Evolutionary conservation across 1,140 invertebrate genomes (phyloP).

Genomic region (Drosophila tsacasi): DNA sequence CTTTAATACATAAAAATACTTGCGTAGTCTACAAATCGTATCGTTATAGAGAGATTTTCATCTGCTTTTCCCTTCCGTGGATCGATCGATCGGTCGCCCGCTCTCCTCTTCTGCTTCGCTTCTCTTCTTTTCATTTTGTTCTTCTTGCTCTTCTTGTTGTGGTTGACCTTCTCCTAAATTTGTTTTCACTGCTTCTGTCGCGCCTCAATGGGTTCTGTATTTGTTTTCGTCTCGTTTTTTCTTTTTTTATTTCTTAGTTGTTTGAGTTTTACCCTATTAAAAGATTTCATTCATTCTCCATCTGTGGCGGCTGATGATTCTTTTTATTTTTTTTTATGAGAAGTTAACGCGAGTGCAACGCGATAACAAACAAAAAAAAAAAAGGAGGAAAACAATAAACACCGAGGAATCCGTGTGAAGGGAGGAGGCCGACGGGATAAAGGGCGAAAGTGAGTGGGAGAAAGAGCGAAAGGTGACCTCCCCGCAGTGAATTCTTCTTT

Average conservation of each 20-base stretch:
- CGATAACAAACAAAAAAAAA: conserved; percentile 34
- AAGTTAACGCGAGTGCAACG: conserved; percentile 25
- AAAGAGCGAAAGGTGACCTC: conserved; percentile 36
- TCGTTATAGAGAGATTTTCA: conserved; percentile 69
- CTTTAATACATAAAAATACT: conserved; percentile 85
- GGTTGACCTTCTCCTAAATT: conserved; percentile 62
- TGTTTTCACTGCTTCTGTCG: conserved; percentile 54
- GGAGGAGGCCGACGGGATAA: conserved; percentile 17
- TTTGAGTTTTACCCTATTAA: conserved; percentile 60
- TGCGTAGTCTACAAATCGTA: conserved; percentile 85
- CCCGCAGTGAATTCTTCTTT: conserved; percentile 38
- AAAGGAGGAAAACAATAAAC: conserved; percentile 35
- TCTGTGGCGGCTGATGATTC: conserved; percentile 32
- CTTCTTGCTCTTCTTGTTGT: conserved; percentile 9
- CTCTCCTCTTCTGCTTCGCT: conserved; percentile 34
- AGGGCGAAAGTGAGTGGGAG: conserved; percentile 45
- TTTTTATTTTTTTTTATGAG: conserved; percentile 23
- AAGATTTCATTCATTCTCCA: conserved; percentile 47
- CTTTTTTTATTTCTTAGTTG: conserved; percentile 43
- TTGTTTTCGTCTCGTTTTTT: conserved; percentile 23
- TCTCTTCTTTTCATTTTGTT: conserved; percentile 6
- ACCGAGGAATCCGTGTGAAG: conserved; percentile 28
- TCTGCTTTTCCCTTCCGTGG: conserved; percentile 47
- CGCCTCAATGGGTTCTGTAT: conserved; percentile 52
- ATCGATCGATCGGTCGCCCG: conserved; percentile 44